A percentile compares a stretch with the other conserved stretches of the same genome.
These are phyloP conservation scores for Siphamia tubifer DNA, from an alignment of 2,113 vertebrate genomes.

Conservation along the genomic window DNA sequence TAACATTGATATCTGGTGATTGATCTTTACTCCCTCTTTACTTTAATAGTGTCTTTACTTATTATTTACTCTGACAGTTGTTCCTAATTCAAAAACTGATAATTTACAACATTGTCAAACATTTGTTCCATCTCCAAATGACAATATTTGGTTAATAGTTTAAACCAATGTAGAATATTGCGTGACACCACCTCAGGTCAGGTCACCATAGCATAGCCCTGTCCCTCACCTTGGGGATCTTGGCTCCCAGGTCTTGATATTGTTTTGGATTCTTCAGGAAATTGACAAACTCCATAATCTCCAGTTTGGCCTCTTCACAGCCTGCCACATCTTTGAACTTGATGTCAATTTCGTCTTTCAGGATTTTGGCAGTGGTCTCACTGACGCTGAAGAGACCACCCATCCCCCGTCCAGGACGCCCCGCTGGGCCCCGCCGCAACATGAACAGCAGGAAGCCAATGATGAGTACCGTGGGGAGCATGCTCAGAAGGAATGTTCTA, in stretches of 20 bases:
- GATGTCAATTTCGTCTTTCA: slow-evolving; percentile 91
- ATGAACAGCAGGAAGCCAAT: slow-evolving; percentile 89
- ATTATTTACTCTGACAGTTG: too few relatives aligned
- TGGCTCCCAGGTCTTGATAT: slow-evolving; percentile 93
- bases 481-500: slow-evolving; percentile 89
- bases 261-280: slow-evolving; percentile 96
- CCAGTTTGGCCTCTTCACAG: slow-evolving; percentile 95
- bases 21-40: too few relatives aligned
- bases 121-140: too few relatives aligned
- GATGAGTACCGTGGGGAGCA: slow-evolving; percentile 89
- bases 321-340: slow-evolving; percentile 97
- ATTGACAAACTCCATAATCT: slow-evolving; percentile 98
- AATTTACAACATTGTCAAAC: too few relatives aligned
- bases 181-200: too few relatives aligned
- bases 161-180: too few relatives aligned
- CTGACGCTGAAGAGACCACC: slow-evolving; percentile 94
- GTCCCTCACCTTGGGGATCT: slow-evolving; percentile 98
- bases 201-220: too few relatives aligned
- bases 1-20: too few relatives aligned
- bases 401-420: slow-evolving; percentile 86
- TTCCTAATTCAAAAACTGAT: too few relatives aligned
- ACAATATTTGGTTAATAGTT: too few relatives aligned
- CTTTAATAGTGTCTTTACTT: too few relatives aligned
- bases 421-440: slow-evolving; percentile 84
- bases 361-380: slow-evolving; percentile 93